Percentiles rank a stretch among this genome's conserved stretches.
Conservation (phyloP, 2,888 invertebrate species). For the Capitulum mitella region DNA sequence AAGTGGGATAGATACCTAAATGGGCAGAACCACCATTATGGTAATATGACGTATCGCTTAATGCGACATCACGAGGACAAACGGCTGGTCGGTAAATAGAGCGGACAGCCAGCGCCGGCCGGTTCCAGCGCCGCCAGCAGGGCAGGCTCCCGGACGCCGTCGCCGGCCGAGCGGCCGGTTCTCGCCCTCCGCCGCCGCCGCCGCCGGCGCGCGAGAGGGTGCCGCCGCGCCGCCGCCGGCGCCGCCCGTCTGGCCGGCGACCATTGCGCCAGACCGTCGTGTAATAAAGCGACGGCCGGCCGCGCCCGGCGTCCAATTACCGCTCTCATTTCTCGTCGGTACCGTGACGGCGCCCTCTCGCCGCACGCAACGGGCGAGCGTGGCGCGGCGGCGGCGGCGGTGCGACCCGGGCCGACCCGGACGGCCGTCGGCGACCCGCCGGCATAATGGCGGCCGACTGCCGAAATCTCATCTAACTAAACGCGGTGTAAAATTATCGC, state of each 20-base stretch:
- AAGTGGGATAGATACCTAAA: slow-evolving; percentile 14
- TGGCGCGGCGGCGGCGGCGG: slow-evolving; percentile 8
- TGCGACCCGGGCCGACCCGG: not conserved
- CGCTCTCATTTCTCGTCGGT: not conserved
- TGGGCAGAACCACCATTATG: slow-evolving; percentile 10
- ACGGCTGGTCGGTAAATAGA: not conserved
- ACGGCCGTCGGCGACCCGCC: not conserved
- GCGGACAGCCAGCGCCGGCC: no score
- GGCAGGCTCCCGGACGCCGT: no score
- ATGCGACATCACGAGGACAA: not conserved
- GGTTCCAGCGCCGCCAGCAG: no score
- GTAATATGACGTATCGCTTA: not conserved
- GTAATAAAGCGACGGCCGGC: not conserved
- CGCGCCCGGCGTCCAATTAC: not conserved
- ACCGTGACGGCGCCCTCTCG: not conserved
- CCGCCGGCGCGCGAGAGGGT: not conserved
- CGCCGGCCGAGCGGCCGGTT: not conserved
- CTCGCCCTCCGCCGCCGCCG: not conserved
- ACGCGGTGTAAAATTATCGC: slow-evolving; percentile 14
- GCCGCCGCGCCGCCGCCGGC: no score
- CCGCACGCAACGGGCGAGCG: not conserved
- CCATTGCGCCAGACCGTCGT: not conserved
- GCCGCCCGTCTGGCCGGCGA: no score
- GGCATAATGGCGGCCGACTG: not conserved
- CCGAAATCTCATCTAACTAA: slow-evolving; percentile 18